These are phyloP conservation scores for Ispidina lecontei DNA, from an alignment of 2,797 vertebrate species.

Conservation along the genomic window DNA sequence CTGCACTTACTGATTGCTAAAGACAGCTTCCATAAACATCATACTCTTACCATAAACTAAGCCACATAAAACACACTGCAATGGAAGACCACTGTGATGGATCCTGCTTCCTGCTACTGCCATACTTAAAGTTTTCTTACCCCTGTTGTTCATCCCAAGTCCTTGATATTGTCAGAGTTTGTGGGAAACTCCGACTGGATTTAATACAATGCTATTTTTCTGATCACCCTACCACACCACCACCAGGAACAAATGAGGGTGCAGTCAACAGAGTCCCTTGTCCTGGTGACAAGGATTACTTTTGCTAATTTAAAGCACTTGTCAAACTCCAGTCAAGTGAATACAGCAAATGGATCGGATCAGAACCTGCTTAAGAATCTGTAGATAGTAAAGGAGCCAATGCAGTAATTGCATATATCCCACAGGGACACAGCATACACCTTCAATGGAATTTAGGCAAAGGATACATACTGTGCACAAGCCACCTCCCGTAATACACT, in stretches of 20 bases:
- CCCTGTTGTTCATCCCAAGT: background rate
- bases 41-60: background rate
- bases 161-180: background rate
- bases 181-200: background rate
- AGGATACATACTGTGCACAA: background rate
- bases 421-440: background rate
- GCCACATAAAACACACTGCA: background rate
- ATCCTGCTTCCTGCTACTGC: background rate
- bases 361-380: background rate
- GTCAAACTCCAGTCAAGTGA: background rate
- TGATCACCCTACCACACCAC: background rate
- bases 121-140: background rate
- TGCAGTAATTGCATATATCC: background rate
- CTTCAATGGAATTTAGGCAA: background rate
- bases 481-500: background rate
- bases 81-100: background rate
- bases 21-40: background rate
- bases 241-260: background rate
- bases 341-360: background rate
- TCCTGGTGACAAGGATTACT: background rate
- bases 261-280: background rate
- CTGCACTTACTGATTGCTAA: background rate
- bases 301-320: background rate
- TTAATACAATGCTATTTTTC: fast-evolving
- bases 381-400: background rate